Evolutionary conservation across 2,888 invertebrate species (phyloP), one percentile per base, ranked within the genome.

Genomic region (Acleris literana): DNA sequence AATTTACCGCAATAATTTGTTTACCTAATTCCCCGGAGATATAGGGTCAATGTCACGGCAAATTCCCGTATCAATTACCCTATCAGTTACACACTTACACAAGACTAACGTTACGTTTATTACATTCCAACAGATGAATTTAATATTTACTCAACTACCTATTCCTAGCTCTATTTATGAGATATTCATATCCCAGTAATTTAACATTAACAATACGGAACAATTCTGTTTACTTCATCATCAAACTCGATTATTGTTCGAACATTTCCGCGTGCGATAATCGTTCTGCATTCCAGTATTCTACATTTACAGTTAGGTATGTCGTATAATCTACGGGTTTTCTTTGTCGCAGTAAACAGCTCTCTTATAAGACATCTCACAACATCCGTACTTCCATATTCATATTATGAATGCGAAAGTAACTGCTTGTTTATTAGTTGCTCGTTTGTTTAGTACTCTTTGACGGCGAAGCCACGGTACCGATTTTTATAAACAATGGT

Each of bases 231-330:
- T 51, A 51, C 39, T 60, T 22, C 51, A 60, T 25, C 25, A 56
- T 52, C 56, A 29, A 48, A 33, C 54, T 33, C 13, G 17, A 57
- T 51, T 54, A 60, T 29, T 25, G 44, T 57, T 57, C 44, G 51
- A 43, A 51, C 55, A 49, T 60, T 65, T 60, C 60, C 49, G 55
- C 48, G 29, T 55, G 25, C 55, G 60, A 60, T 60, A 55, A 59
- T 60, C 29, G 60, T 29, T 29, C 64, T 60, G 49, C 64, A 65
- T 64, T 64, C 54, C 64, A 64, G 18, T 48, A 49, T 54, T 39
- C 64, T 43, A 54, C 33, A 49, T 60, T 60, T 60, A 55, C 43
- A 60, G 43, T 43, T 39, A 25, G 43, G 43, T 60, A 44, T 18
- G 55, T 55, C 43, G 49, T 44, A 49, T 51, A 55, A 65, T 64